Percentiles rank a stretch among this genome's conserved stretches.
These are phyloP conservation scores for Gymnothorax javanicus DNA, from an alignment of 2,797 vertebrate species.

Conservation along the genomic window DNA sequence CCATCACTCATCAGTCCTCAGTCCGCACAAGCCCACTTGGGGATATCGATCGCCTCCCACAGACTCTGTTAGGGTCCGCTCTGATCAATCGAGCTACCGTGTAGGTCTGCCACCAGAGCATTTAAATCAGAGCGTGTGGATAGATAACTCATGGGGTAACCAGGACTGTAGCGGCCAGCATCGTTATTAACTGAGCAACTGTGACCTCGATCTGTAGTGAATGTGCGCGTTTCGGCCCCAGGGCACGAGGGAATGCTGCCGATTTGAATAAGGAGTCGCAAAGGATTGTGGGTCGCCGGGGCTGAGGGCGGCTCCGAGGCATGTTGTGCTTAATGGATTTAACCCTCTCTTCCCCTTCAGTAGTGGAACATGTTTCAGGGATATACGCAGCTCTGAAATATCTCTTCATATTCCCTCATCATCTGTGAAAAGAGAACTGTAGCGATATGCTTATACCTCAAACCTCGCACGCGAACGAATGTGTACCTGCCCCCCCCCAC, in stretches of 20 bases:
- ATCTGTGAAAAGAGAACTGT: background rate
- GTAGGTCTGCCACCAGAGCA: background rate
- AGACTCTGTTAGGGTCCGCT: slow-evolving; percentile 31
- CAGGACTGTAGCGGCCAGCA: slow-evolving; percentile 35
- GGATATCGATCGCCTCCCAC: slow-evolving; percentile 41
- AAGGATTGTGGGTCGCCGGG: background rate
- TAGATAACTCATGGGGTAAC: background rate
- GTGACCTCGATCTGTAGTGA: slow-evolving; percentile 41
- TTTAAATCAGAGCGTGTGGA: background rate
- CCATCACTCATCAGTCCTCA: slow-evolving; percentile 50
- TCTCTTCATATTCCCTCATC: no score
- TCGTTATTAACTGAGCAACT: slow-evolving; percentile 26
- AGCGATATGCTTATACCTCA: background rate
- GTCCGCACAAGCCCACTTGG: slow-evolving; percentile 32
- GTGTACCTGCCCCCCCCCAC: background rate
- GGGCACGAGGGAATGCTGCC: background rate
- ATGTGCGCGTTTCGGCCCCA: slow-evolving; percentile 30
- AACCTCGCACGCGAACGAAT: no score
- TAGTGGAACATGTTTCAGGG: background rate
- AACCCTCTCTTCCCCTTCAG: background rate
- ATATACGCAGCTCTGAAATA: background rate
- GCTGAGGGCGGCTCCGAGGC: background rate
- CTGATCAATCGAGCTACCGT: slow-evolving; percentile 42
- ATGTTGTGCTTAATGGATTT: background rate
- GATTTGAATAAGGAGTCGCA: slow-evolving; percentile 31